A percentile compares a stretch with the other conserved stretches of the same genome.
phyloP scores from a whole-genome alignment of 2,797 vertebrate species.

The Chloroceryle inda region DNA sequence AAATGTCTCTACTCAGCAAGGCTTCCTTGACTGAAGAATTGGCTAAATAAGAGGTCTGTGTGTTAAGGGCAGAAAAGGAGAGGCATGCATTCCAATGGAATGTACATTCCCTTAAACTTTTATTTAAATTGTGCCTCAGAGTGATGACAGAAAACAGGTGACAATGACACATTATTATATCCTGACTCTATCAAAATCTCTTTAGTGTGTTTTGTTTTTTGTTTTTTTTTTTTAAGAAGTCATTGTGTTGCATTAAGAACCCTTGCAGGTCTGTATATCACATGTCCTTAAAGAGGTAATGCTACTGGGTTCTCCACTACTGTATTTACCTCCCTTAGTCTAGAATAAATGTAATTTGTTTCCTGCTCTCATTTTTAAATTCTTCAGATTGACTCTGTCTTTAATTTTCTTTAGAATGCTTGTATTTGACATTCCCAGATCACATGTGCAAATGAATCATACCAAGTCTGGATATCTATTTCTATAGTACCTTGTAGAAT shows the following conservation, averaged over 20 bases:
- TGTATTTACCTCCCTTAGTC: neutral
- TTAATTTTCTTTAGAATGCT: conserved; percentile 25
- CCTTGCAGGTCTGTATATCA: neutral
- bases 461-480: conserved; percentile 13
- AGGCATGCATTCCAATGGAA: neutral
- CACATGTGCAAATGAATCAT: neutral
- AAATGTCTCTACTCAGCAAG: neutral
- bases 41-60: neutral
- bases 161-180: neutral
- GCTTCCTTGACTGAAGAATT: neutral
- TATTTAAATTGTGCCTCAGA: neutral
- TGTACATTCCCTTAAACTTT: neutral
- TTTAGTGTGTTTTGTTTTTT: neutral
- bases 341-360: conserved; percentile 1
- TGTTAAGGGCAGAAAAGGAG: neutral
- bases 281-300: neutral
- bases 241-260: neutral
- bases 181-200: neutral
- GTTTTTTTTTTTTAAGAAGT: neutral
- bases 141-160: neutral
- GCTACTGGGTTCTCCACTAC: neutral
- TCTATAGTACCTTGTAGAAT: neutral
- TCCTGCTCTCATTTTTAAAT: neutral
- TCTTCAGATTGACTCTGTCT: neutral
- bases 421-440: conserved; percentile 24